Conservation (phyloP, 2,797 vertebrate species). For the Microctenopoma stevenorrisi region DNA sequence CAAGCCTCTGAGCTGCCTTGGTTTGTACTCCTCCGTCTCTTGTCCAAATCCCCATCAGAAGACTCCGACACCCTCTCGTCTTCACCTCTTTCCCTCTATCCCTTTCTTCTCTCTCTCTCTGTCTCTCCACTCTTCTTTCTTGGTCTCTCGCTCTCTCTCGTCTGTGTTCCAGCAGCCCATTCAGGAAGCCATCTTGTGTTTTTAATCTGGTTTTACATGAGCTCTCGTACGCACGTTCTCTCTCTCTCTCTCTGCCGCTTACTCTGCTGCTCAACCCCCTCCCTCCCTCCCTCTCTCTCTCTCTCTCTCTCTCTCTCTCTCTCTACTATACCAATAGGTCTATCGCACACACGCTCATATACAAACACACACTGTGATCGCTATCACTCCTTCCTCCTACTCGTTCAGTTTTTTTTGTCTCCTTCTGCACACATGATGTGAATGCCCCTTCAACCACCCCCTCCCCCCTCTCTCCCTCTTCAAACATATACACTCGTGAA, state of each 20-base stretch:
- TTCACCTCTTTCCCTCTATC: slow-evolving; percentile 67
- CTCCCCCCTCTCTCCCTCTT: slow-evolving; percentile 35
- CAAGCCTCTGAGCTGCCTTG: slow-evolving; percentile 78
- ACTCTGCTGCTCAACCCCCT: slow-evolving; percentile 52
- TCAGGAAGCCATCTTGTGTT: slow-evolving; percentile 91
- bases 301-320: slow-evolving; percentile 43
- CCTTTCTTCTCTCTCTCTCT: slow-evolving; percentile 62
- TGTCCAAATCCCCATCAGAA: slow-evolving; percentile 84
- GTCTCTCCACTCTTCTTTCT: slow-evolving; percentile 68
- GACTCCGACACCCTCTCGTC: slow-evolving; percentile 72
- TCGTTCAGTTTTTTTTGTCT: slow-evolving; percentile 48
- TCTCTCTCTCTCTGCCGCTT: slow-evolving; percentile 65
- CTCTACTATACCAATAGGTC: slow-evolving; percentile 76
- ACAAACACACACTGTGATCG: slow-evolving; percentile 65
- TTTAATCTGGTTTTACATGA: slow-evolving; percentile 87
- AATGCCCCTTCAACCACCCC: slow-evolving; percentile 49
- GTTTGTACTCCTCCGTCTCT: slow-evolving; percentile 75
- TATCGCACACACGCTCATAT: slow-evolving; percentile 66
- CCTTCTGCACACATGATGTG: slow-evolving; percentile 76
- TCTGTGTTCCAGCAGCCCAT: slow-evolving; percentile 82
- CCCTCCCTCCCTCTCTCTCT: slow-evolving; percentile 34
- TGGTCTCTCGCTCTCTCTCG: slow-evolving; percentile 63
- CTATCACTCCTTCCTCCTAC: slow-evolving; percentile 73
- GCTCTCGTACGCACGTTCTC: slow-evolving; percentile 78
- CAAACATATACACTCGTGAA: slow-evolving; percentile 56